These are phyloP conservation scores for Emydocephalus ijimae DNA, from an alignment of 2,113 vertebrate genomes.

Conservation along the genomic window DNA sequence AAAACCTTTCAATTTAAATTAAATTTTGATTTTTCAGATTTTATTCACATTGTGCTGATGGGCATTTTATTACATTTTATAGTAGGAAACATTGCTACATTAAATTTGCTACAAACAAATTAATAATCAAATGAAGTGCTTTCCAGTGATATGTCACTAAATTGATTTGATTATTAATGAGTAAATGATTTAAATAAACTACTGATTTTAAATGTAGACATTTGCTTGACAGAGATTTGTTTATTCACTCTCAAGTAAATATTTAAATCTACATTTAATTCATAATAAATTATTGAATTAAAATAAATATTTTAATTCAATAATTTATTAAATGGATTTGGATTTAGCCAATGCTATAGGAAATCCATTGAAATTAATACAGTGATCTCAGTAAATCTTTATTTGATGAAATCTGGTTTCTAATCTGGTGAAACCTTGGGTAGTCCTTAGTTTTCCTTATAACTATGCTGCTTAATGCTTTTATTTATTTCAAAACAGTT, in stretches of 20 bases:
- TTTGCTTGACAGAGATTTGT: background rate
- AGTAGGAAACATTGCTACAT: background rate
- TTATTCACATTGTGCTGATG: background rate
- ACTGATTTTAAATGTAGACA: background rate
- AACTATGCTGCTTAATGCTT: background rate
- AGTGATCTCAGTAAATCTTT: background rate
- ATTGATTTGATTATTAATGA: background rate
- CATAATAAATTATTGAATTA: too few species aligned
- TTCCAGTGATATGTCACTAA: background rate
- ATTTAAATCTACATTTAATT: too few species aligned
- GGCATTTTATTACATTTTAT: background rate
- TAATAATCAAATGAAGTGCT: background rate
- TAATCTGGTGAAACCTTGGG: background rate
- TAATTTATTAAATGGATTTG: background rate
- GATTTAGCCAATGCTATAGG: background rate
- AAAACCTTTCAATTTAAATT: background rate
- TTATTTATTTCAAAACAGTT: background rate
- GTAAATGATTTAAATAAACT: background rate
- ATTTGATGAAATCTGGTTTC: background rate
- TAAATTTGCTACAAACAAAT: background rate
- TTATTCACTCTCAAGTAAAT: too few species aligned
- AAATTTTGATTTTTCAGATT: background rate
- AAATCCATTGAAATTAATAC: background rate
- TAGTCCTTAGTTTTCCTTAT: background rate
- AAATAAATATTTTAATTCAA: background rate